Base-by-base conservation (phyloP, 37 sponge, comb jelly and placozoan genomes). In the Halichondria panicea region DNA sequence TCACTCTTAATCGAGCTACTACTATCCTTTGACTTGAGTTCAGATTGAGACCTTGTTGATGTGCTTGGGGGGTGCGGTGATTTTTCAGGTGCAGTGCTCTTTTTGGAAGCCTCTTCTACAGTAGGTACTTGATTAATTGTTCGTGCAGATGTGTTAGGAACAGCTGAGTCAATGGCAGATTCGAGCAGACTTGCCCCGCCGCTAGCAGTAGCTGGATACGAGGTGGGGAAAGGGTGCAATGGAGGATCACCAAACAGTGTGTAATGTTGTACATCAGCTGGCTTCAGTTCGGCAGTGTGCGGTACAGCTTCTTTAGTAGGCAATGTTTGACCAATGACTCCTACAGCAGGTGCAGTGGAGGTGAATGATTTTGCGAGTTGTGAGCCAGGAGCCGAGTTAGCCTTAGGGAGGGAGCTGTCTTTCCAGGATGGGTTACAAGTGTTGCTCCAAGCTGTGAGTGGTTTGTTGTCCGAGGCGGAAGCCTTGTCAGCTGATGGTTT, bases 301-400 rank as follows among this genome's bases (percentile, higher is more conserved):
- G 73, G 73, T 34, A 72, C 54, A 8, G 40, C 57, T 4, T 41
- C 57, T 24, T 72, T 72, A 27, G 73, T n/a, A n/a, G n/a, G n/a
- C n/a, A n/a, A n/a, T n/a, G n/a, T n/a, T n/a, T n/a, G n/a, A n/a
- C n/a, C n/a, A n/a, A n/a, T n/a, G n/a, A n/a, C n/a, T 13, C 7
- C 70, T 35, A 25, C 53, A 28, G 3, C 11, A 1, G 19, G 32
- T 2, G 33, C 6, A 35, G 2, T 28, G 35, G 30, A 32, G 40
- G 48, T 22, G 12, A 54, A 22, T 52, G 37, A 24, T 68, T 82
- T 82, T n/a, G n/a, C n/a, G 25, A 82, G 75, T 48, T 82, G 67
- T 43, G 83, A 41, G 3, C 83, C 83, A 31, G 83, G 83, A 40
- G 83, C 83, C 12, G 83, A 66, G 31, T n/a, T 74, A 30, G 15